These are phyloP conservation scores for Scyliorhinus canicula DNA, from an alignment of 2,797 vertebrate species.

Conservation along the genomic window DNA sequence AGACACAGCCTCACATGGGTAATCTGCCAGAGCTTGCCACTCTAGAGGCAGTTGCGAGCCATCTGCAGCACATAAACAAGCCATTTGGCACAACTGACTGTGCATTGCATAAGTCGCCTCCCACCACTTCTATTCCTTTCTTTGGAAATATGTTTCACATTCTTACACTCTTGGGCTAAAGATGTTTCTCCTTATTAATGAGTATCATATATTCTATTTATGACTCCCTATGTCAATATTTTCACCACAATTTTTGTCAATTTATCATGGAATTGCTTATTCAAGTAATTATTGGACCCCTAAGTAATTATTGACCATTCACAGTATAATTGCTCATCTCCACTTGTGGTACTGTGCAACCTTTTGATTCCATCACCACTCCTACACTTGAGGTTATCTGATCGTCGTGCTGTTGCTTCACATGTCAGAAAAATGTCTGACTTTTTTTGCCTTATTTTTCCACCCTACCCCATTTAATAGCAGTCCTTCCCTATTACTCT, in stretches of 20 bases:
- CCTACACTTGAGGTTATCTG: too few species aligned
- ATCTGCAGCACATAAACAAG: too few species aligned
- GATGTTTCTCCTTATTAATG: too few species aligned
- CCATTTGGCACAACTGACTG: too few species aligned
- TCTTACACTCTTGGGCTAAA: too few species aligned
- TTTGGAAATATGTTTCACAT: too few species aligned
- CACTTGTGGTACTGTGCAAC: background rate
- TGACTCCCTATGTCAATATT: background rate
- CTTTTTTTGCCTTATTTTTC: background rate
- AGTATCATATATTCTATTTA: too few species aligned
- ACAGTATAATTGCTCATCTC: background rate
- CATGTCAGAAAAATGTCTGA: background rate
- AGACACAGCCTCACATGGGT: too few species aligned
- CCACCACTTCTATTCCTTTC: too few species aligned
- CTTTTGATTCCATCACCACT: background rate
- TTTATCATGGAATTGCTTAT: background rate
- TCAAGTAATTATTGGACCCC: background rate
- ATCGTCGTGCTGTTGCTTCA: background rate
- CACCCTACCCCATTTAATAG: background rate
- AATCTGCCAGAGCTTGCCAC: too few species aligned
- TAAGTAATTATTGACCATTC: background rate
- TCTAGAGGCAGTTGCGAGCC: too few species aligned
- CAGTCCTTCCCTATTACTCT: background rate
- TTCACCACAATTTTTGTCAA: background rate
- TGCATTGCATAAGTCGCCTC: too few species aligned